Conservation (phyloP, 1,140 invertebrate genomes). For the Pogonomyrmex barbatus region DNA sequence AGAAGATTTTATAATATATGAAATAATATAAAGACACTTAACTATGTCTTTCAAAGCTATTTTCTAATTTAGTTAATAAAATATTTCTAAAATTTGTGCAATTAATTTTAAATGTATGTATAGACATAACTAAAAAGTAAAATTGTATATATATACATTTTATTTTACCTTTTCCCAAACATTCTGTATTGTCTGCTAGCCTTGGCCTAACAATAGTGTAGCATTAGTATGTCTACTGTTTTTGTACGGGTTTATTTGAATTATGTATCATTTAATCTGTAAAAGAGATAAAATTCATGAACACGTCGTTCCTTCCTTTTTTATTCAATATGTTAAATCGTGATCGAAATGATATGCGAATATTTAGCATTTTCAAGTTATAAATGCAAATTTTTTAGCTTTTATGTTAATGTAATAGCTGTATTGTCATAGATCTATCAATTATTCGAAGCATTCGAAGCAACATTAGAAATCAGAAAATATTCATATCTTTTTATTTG, state of each 20-base stretch:
- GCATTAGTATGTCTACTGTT: not conserved
- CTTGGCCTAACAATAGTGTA: not conserved
- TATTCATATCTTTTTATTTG: not conserved
- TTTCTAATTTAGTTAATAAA: not conserved
- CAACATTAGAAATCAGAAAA: not conserved
- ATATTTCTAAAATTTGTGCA: not conserved
- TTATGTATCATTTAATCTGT: slow-evolving; percentile 9
- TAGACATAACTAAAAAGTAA: not conserved
- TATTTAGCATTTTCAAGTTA: slow-evolving; percentile 24
- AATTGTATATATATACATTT: not conserved
- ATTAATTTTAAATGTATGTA: not conserved
- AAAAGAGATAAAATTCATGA: slow-evolving; percentile 44
- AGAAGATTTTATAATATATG: not conserved
- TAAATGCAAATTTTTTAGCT: not conserved
- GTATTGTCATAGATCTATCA: not conserved
- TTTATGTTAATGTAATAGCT: not conserved
- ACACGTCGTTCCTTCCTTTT: not conserved
- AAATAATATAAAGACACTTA: not conserved
- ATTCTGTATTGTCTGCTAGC: not conserved
- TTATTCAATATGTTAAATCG: slow-evolving; percentile 19
- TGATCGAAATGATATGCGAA: not conserved
- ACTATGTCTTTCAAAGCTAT: not conserved
- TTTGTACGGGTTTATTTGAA: slow-evolving; percentile 8
- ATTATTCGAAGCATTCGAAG: not conserved
- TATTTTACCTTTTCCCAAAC: not conserved